Percentiles rank a stretch among this genome's conserved stretches.
Conservation (phyloP, 2,113 vertebrate species). For the Bubalus kerabau region DNA sequence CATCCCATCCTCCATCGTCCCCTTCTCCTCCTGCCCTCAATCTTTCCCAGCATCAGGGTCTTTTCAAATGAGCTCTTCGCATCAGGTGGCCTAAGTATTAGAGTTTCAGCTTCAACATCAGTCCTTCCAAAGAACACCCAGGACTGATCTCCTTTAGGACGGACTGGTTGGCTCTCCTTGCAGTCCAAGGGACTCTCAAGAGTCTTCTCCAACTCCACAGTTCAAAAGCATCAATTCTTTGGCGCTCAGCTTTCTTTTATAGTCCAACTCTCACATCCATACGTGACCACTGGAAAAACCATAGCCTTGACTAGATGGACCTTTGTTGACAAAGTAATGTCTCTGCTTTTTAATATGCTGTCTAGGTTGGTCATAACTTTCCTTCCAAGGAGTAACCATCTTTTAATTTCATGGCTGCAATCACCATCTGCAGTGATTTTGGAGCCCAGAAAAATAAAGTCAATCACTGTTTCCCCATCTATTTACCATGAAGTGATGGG, state of each 20-base stretch:
- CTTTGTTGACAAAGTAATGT: background rate
- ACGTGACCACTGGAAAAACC: background rate
- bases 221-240: background rate
- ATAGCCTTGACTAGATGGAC: background rate
- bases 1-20: background rate
- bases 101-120: background rate
- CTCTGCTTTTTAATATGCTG: too few species aligned
- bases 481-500: too few species aligned
- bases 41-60: background rate
- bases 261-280: background rate
- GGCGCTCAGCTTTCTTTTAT: background rate
- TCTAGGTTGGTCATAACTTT: too few species aligned
- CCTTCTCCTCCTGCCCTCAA: background rate
- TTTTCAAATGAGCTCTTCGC: background rate
- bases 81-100: background rate
- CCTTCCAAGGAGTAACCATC: too few species aligned
- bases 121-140: background rate
- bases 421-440: too few species aligned
- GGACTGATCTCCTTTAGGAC: background rate
- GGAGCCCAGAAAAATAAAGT: too few species aligned
- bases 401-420: too few species aligned
- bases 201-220: background rate
- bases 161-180: background rate
- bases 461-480: too few species aligned
- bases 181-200: background rate